Base-by-base conservation (phyloP, 2,797 vertebrate genomes). In the Potorous gilbertii region DNA sequence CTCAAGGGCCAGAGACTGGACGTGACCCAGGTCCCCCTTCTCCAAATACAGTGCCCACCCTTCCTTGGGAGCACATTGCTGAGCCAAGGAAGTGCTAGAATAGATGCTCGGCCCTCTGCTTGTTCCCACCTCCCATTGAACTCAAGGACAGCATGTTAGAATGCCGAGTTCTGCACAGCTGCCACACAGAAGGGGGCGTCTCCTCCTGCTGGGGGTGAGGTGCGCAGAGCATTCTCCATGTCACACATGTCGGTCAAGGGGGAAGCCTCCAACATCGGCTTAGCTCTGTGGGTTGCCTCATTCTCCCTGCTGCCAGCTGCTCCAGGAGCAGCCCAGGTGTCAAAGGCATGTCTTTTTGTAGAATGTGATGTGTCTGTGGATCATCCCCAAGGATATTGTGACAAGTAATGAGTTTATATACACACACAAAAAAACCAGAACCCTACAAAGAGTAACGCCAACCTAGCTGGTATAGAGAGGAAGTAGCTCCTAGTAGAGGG, bases 321-420 rank as follows among this genome's bases (percentile, higher is more conserved):
- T 56, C n/a, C 57, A 94, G 46, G 54, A 92, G 94, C 81, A 95
- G 90, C 9, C 50, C 13, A 0, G 40, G 57, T 94, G 6, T 52
- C 87, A 94, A 94, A 40, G 46, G 3, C 52, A 95, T 29, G n/a
- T 46, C 18, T 81, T 40, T 40, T 46, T 31, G 56, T 92, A 91
- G 95, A 93, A n/a, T 55, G 46, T 40, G 27, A 52, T 57, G 4
- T 59, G 13, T 54, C 56, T 95, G 92, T 96, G 55, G 56, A 54
- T 1, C 56, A 91, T 54, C n/a, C 92, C 57, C 57, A 94, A 93
- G 89, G 46, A 87, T 55, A 90, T 87, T 34, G 27, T 56, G 55
- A 94, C 24, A 89, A 91, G 24, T 27, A 66, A 29, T 34, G 16
- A 92, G 94, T 57, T 5, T 90, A 56, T 52, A 14, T 34, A 55